These are phyloP conservation scores for Amaurobius ferox DNA, from an alignment of 2,888 invertebrate genomes.

Conservation along the genomic window DNA sequence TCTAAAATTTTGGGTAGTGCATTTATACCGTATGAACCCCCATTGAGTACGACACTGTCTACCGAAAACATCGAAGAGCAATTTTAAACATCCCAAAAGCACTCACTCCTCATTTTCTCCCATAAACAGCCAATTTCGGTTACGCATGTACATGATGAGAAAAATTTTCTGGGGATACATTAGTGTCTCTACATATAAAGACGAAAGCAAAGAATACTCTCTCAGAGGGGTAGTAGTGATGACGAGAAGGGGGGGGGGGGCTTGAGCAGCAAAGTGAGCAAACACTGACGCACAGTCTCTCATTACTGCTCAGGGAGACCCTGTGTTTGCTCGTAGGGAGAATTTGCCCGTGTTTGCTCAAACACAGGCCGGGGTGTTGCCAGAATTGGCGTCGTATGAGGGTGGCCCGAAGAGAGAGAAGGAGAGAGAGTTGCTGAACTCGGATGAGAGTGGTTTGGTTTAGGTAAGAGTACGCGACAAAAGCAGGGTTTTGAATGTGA, in stretches of 20 bases:
- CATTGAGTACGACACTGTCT: no score
- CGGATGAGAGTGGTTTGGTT: background rate
- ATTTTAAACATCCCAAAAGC: background rate
- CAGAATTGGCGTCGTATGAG: constrained; percentile 41
- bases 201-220: background rate
- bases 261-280: constrained; percentile 30
- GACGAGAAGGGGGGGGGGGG: background rate
- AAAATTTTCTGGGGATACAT: constrained; percentile 21
- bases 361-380: background rate
- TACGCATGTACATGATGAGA: background rate
- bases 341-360: constrained; percentile 41
- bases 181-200: constrained; percentile 42
- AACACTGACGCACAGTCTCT: constrained; percentile 67
- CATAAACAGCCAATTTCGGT: background rate
- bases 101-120: background rate
- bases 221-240: background rate
- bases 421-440: no score
- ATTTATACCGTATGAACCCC: no score
- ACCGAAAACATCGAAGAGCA: no score
- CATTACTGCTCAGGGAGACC: constrained; percentile 58
- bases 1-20: no score
- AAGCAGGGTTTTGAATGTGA: no score
- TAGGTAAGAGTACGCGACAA: no score
- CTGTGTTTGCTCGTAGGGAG: constrained; percentile 43
- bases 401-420: background rate